A percentile compares a stretch with the other conserved stretches of the same genome.
Evolutionary conservation across 2,888 invertebrate genomes (phyloP).

Genomic region (Camptogramma bilineatum): DNA sequence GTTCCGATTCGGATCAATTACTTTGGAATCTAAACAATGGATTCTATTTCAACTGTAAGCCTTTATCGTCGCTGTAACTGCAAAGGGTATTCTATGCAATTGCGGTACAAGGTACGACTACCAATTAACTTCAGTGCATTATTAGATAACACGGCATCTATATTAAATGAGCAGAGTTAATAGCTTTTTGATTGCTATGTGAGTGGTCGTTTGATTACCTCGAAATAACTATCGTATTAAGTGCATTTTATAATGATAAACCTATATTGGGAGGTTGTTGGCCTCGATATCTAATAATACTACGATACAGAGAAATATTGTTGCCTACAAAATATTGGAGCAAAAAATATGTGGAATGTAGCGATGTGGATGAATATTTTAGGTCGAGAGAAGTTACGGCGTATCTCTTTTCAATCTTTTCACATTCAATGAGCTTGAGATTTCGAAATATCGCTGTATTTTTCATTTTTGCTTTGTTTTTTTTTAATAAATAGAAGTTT

Average conservation of each 20-base stretch:
- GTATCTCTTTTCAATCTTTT: background rate
- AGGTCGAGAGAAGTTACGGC: background rate
- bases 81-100: background rate
- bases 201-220: background rate
- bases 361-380: background rate
- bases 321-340: background rate
- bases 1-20: background rate
- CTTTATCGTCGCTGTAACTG: background rate
- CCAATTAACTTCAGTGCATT: background rate
- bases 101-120: background rate
- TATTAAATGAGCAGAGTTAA: background rate
- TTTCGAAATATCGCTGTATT: background rate
- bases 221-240: background rate
- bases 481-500: background rate
- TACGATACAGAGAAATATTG: background rate
- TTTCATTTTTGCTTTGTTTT: background rate
- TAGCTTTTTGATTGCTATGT: background rate
- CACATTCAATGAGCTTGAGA: background rate
- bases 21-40: slow-evolving; percentile 4
- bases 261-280: background rate
- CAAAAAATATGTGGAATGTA: background rate
- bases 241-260: background rate
- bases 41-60: slow-evolving; percentile 2
- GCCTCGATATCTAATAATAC: background rate
- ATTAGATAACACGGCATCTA: background rate